Evolutionary conservation across 2,888 invertebrate genomes (phyloP).

Genomic region (Hypselothyrea guttata): DNA sequence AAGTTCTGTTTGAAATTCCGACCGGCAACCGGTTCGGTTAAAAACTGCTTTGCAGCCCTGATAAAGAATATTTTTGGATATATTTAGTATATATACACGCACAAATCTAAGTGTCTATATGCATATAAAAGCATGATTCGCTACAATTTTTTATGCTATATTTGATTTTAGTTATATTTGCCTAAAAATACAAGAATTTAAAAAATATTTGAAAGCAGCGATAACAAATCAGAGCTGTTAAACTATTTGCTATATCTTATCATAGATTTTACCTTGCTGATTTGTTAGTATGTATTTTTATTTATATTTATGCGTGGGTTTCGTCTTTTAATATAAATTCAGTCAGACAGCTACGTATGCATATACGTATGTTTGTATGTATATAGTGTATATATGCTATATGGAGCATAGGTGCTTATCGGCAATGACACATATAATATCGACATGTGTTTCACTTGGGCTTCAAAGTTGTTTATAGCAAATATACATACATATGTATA

Average conservation of each 20-base stretch:
- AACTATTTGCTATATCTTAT: constrained; percentile 47
- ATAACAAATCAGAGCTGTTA: constrained; percentile 23
- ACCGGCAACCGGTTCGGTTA: too few species aligned
- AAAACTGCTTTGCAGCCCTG: too few species aligned
- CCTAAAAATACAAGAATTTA: constrained; percentile 18
- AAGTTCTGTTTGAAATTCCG: too few species aligned
- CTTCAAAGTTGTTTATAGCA: constrained; percentile 15
- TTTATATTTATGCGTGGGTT: constrained; percentile 34
- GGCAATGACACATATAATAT: constrained; percentile 50
- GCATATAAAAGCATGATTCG: constrained; percentile 16
- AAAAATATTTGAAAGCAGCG: constrained; percentile 19
- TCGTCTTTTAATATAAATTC: constrained; percentile 16
- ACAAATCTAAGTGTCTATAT: too few species aligned
- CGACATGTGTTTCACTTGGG: constrained; percentile 40
- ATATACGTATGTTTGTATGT: neutral
- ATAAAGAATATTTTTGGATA: too few species aligned
- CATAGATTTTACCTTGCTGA: constrained; percentile 35
- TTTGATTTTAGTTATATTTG: constrained; percentile 11
- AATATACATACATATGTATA: constrained; percentile 2
- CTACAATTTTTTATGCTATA: constrained; percentile 20
- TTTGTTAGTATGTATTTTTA: constrained; percentile 23
- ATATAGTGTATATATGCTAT: constrained; percentile 9
- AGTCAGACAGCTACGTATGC: neutral
- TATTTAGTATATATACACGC: constrained; percentile 2
- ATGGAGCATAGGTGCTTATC: constrained; percentile 26